phyloP scores from a whole-genome alignment of 2,113 vertebrate genomes.

The Erinaceus europaeus region DNA sequence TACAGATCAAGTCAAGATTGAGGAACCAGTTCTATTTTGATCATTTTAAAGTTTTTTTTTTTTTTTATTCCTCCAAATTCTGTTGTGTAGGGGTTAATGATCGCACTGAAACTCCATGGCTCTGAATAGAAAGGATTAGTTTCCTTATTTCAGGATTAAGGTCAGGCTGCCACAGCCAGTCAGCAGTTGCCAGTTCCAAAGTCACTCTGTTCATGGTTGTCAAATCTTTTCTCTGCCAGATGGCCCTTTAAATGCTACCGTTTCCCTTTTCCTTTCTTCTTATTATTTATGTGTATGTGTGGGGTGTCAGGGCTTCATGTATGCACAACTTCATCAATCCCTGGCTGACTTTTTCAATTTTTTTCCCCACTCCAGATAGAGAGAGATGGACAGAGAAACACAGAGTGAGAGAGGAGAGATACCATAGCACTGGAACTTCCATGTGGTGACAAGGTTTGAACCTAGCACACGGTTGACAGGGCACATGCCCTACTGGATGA shows the following conservation, averaged over 20 bases:
- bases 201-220: background rate
- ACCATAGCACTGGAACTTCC: no score
- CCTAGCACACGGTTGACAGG: no score
- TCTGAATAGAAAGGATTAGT: conserved; percentile 54
- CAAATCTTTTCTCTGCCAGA: background rate
- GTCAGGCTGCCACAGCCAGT: conserved; percentile 42
- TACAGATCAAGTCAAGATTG: conserved; percentile 1
- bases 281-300: no score
- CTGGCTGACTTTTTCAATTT: no score
- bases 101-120: background rate
- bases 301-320: no score
- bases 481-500: no score
- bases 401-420: no score
- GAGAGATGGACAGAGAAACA: no score
- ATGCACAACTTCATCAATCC: no score
- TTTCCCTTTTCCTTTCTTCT: no score
- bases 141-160: conserved; percentile 64
- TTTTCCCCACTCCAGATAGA: no score
- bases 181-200: background rate
- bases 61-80: background rate
- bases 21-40: background rate
- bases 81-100: conserved; percentile 45
- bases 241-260: background rate
- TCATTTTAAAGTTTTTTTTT: background rate
- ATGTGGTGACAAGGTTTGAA: no score